Evolutionary conservation across 2,797 vertebrate genomes (phyloP).

Genomic region (Acestrorhynchus altus): DNA sequence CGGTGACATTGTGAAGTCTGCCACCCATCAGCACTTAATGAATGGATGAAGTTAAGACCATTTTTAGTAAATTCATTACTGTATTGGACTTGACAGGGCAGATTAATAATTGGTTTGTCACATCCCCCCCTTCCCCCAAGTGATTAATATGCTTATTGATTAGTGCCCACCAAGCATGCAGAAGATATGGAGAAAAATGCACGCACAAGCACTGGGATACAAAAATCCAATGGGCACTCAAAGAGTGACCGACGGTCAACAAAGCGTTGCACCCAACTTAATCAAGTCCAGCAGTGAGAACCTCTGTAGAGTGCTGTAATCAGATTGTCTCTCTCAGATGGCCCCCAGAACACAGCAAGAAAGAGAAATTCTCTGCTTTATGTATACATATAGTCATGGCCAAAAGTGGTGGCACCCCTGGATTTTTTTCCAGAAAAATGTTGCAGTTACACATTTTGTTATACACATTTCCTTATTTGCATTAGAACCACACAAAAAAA

Average conservation of each 20-base stretch:
- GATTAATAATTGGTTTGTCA: constrained; percentile 88
- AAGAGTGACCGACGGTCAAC: constrained; percentile 67
- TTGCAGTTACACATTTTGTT: too few relatives aligned
- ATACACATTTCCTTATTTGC: too few relatives aligned
- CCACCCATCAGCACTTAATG: constrained; percentile 86
- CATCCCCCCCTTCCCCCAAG: constrained; percentile 68
- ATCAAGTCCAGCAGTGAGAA: constrained; percentile 63
- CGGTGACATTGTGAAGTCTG: constrained; percentile 83
- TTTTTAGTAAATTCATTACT: constrained; percentile 87
- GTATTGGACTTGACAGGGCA: constrained; percentile 83
- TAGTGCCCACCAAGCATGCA: constrained; percentile 62
- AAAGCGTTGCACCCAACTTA: constrained; percentile 68
- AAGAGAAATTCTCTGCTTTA: neutral
- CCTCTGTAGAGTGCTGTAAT: neutral
- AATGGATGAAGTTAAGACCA: constrained; percentile 83
- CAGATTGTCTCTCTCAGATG: too few relatives aligned
- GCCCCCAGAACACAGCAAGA: too few relatives aligned
- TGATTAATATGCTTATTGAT: constrained; percentile 88
- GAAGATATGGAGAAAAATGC: constrained; percentile 72
- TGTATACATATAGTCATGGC: too few relatives aligned
- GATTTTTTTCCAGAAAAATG: too few relatives aligned
- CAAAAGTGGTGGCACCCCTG: too few relatives aligned
- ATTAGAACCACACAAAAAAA: too few relatives aligned
- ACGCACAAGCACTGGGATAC: constrained; percentile 65
- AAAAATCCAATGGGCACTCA: constrained; percentile 73